Conservation (phyloP, 2,113 vertebrate genomes). For the Nipponia nippon region DNA sequence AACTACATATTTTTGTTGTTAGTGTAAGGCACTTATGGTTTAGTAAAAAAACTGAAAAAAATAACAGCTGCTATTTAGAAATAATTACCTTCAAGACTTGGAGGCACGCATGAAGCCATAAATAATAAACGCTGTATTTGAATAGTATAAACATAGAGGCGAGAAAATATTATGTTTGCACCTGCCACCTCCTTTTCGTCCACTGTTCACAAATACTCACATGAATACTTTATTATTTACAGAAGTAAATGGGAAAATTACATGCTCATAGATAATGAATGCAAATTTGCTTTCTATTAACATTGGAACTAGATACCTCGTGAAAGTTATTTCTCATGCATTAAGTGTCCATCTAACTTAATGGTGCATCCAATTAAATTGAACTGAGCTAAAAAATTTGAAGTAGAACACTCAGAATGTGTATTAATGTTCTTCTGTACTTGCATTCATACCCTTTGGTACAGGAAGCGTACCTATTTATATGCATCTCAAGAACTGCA, state of each 20-base stretch:
- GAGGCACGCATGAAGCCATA: neutral
- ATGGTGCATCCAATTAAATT: neutral
- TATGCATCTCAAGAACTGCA: neutral
- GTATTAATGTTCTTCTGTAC: neutral
- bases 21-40: neutral
- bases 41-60: neutral
- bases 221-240: neutral
- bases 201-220: neutral
- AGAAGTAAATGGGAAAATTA: neutral
- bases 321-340: neutral
- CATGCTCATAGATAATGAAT: neutral
- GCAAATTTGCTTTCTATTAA: neutral
- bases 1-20: neutral
- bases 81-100: neutral
- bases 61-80: neutral
- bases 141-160: neutral
- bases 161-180: neutral
- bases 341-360: neutral
- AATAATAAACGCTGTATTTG: neutral
- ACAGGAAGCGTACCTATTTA: neutral
- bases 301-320: neutral
- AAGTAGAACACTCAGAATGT: neutral
- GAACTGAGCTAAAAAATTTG: neutral
- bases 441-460: neutral
- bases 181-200: neutral